phyloP scores from a whole-genome alignment of 2,113 vertebrate genomes.

The Anolis carolinensis region DNA sequence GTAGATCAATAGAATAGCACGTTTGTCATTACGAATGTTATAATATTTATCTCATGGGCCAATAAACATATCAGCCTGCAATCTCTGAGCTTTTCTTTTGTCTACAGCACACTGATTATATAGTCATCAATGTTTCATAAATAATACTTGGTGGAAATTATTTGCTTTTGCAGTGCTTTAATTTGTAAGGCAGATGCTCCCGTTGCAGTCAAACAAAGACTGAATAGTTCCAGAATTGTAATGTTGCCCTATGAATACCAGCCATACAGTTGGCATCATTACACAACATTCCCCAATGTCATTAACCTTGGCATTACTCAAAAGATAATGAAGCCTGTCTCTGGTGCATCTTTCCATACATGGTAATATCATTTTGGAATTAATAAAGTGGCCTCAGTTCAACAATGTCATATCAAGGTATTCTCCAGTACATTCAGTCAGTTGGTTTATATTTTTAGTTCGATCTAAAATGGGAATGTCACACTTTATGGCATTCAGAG shows the following conservation, averaged over 20 bases:
- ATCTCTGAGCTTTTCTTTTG: slow-evolving; percentile 15
- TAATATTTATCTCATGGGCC: not conserved
- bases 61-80: not conserved
- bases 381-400: not conserved
- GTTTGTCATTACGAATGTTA: not conserved
- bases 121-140: slow-evolving; percentile 7
- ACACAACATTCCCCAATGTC: not conserved
- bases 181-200: not conserved
- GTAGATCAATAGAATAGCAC: slow-evolving; percentile 1
- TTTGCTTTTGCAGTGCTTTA: not conserved
- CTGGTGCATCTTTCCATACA: slow-evolving; percentile 7
- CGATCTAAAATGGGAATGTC: rapidly evolving
- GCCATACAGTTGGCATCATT: not conserved
- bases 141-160: not conserved
- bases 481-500: not conserved
- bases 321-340: rapidly evolving
- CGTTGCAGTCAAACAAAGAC: not conserved
- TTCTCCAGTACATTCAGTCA: not conserved
- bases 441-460: slow-evolving; percentile 4
- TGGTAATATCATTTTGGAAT: not conserved
- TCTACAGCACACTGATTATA: not conserved
- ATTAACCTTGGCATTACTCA: slow-evolving; percentile 17
- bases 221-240: not conserved
- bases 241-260: not conserved
- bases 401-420: rapidly evolving